Evolutionary conservation across 2,797 vertebrate genomes (phyloP).

Genomic region (Neomorphus geoffroyi): DNA sequence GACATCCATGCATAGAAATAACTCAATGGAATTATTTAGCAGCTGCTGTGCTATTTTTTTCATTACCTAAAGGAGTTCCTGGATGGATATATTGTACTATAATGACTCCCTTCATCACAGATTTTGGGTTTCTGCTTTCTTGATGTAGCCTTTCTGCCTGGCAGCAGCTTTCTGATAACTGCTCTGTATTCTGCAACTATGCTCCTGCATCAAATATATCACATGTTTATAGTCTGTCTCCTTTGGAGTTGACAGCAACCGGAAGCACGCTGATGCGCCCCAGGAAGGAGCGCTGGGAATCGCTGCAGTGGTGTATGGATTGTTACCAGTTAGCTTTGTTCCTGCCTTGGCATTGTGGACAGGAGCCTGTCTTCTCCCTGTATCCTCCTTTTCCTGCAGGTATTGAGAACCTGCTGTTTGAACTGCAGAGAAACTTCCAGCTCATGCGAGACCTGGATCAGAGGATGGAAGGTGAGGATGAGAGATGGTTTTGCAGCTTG

Average conservation of each 20-base stretch:
- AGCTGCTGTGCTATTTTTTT: neutral
- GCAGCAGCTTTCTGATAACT: neutral
- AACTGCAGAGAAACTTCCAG: constrained; percentile 97
- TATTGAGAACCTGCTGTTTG: constrained; percentile 96
- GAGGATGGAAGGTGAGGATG: constrained; percentile 90
- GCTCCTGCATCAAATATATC: neutral
- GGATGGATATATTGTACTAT: accelerated
- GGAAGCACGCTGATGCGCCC: neutral
- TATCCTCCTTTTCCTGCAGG: constrained; percentile 74
- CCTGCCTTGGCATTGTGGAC: accelerated
- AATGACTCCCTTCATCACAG: neutral
- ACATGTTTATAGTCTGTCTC: neutral
- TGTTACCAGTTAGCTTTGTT: neutral
- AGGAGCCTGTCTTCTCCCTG: neutral
- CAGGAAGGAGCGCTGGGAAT: neutral
- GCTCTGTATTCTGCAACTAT: neutral
- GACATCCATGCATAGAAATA: neutral
- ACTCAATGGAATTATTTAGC: neutral
- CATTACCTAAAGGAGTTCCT: neutral
- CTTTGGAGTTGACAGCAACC: neutral
- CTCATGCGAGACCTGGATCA: constrained; percentile 97
- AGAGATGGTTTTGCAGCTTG: neutral
- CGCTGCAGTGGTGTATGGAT: neutral
- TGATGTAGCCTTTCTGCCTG: neutral
- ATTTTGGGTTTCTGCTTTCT: neutral